These are phyloP conservation scores for Protodeltote pygarga DNA, from an alignment of 2,888 invertebrate species.

Conservation along the genomic window DNA sequence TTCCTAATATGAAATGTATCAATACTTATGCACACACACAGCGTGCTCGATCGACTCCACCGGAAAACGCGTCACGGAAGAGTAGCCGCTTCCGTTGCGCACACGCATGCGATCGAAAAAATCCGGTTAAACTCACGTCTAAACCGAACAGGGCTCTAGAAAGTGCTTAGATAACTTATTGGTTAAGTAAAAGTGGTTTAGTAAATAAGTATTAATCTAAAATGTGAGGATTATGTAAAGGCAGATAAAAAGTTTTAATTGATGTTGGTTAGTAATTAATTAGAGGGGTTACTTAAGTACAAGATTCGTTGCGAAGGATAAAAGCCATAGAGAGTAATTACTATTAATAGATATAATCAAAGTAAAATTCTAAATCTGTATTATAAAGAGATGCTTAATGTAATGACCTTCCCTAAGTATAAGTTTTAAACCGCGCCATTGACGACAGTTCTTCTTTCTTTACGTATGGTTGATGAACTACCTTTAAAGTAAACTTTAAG, in stretches of 20 bases:
- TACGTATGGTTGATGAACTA: too few relatives aligned
- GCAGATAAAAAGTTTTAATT: not conserved
- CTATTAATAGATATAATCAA: too few relatives aligned
- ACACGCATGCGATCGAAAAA: constrained; percentile 43
- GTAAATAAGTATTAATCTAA: constrained; percentile 19
- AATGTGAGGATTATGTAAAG: constrained; percentile 7
- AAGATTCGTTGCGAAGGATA: too few relatives aligned
- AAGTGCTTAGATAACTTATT: constrained; percentile 39
- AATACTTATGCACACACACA: constrained; percentile 37
- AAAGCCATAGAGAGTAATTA: too few relatives aligned
- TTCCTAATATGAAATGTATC: constrained; percentile 25
- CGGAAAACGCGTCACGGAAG: constrained; percentile 51
- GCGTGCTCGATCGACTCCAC: constrained; percentile 33
- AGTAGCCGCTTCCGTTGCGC: constrained; percentile 50
- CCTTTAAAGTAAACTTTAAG: too few relatives aligned
- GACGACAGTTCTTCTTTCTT: too few relatives aligned
- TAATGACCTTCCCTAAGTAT: too few relatives aligned
- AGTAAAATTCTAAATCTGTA: too few relatives aligned
- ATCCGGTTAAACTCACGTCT: constrained; percentile 30
- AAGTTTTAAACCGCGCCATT: too few relatives aligned
- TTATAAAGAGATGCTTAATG: too few relatives aligned
- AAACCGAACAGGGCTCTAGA: constrained; percentile 35
- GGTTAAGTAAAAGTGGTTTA: constrained; percentile 35
- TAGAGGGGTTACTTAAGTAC: too few relatives aligned
- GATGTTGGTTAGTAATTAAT: too few relatives aligned